Base-by-base conservation (phyloP, 2,113 vertebrate genomes). In the Notothenia coriiceps region DNA sequence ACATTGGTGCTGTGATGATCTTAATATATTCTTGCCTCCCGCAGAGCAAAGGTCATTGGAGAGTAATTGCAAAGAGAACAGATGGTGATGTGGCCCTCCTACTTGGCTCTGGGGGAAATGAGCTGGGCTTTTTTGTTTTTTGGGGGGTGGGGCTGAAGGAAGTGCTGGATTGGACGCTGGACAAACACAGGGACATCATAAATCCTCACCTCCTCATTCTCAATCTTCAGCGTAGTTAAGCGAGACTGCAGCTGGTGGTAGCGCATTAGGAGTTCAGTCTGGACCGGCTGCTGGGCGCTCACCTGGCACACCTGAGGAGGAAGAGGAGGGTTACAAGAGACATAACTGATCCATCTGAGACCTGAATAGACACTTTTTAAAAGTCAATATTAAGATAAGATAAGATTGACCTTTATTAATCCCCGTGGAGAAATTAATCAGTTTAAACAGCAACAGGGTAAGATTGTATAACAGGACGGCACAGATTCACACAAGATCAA, bases 221-320 rank as follows among this genome's bases (percentile, higher is more conserved):
- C 98, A 49, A 99, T 99, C 95, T 97, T 98, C 72, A 99, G 96
- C 0, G 98, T 99, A 55, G 98, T 95, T 64, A 99, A 94, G 74
- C 98, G 96, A 0, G 98, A 99, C 92, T 99, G 98, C 87, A 99
- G 96, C 88, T 99, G 98, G 93, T 99, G 98, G 94, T 98, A 98
- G 55, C 98, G 94, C 97, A 99, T 97, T 80, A 99, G 95, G 73
- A 99, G 90, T 76, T 99, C 98, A 0, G 97, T 98, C 95, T 99
- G 98, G 79, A 99, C 97, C 0, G 98, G 98, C 93, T 99, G 98
- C 94, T 99, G 98, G 44, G 98, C 98, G 0, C 97, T 99, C 86
- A 99, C 97, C 92, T 99, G 98, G 83, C 97, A 99, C 72, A 99
- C 97, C 98, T 99, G 93, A 47, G 29, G 46, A 18, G n/a, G 44